phyloP scores from a whole-genome alignment of 2,888 invertebrate genomes.

The Acleris cristana region DNA sequence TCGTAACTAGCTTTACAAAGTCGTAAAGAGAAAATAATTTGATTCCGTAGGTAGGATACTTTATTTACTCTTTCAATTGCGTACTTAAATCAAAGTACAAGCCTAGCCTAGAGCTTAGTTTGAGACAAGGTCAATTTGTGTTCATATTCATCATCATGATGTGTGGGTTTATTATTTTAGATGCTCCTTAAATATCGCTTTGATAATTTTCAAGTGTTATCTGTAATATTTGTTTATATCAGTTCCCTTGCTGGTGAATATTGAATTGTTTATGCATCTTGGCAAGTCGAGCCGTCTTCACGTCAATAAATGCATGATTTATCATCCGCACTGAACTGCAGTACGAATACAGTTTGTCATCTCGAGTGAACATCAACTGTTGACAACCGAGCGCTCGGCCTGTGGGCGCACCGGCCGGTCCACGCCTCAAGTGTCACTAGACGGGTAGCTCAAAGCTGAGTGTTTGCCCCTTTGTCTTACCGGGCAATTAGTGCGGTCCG shows the following conservation, averaged over 20 bases:
- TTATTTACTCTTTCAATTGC: too few species aligned
- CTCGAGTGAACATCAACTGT: constrained; percentile 56
- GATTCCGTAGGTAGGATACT: too few species aligned
- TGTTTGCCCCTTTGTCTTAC: constrained; percentile 84
- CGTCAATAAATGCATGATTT: constrained; percentile 21
- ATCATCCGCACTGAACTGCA: constrained; percentile 15
- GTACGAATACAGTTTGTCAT: constrained; percentile 37
- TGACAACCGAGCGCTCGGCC: constrained; percentile 50
- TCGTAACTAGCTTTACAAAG: too few species aligned
- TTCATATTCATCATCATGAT: too few species aligned
- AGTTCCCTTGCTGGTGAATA: neutral
- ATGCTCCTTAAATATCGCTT: too few species aligned
- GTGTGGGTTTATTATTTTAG: too few species aligned
- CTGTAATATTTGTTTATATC: constrained; percentile 5
- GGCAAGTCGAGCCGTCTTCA: neutral
- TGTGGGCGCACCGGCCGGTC: constrained; percentile 56
- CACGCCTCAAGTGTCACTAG: constrained; percentile 80
- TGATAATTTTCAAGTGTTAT: neutral
- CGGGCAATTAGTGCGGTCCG: constrained; percentile 81
- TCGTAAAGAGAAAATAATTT: too few species aligned
- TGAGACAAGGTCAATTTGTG: too few species aligned
- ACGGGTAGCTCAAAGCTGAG: constrained; percentile 77
- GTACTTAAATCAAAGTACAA: too few species aligned
- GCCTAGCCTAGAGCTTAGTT: too few species aligned
- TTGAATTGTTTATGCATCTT: neutral